Conservation (phyloP, 2,797 vertebrate genomes). For the Melanotaenia maccullochi region DNA sequence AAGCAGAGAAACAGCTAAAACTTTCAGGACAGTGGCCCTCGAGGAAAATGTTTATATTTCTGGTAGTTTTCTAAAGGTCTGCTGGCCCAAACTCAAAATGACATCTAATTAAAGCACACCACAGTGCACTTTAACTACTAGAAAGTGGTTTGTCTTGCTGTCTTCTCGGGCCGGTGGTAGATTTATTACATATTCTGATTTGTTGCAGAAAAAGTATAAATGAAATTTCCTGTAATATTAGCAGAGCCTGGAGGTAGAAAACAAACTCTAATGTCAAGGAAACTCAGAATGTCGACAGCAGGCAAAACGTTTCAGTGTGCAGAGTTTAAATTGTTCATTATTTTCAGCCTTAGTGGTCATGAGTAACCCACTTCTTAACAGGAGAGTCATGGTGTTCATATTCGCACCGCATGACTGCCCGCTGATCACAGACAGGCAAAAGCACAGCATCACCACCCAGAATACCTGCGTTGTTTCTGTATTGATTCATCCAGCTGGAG, state of each 20-base stretch:
- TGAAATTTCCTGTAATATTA: conserved; percentile 17
- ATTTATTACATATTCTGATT: conserved; percentile 29
- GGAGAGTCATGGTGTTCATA: conserved; percentile 38
- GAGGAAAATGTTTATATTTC: not conserved
- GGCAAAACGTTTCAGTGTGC: conserved; percentile 13
- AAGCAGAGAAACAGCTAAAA: too few relatives aligned
- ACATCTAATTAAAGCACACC: conserved; percentile 21
- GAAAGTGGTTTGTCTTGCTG: not conserved
- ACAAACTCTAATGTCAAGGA: conserved; percentile 33
- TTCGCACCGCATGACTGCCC: conserved; percentile 30
- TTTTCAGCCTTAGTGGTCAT: conserved; percentile 36
- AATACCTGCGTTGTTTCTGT: conserved; percentile 22
- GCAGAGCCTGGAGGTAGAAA: conserved; percentile 26
- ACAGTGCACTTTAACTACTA: too few relatives aligned
- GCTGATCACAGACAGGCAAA: conserved; percentile 24
- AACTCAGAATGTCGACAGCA: conserved; percentile 6
- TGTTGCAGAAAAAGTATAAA: not conserved
- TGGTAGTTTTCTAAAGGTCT: not conserved
- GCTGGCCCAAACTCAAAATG: not conserved
- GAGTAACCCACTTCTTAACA: conserved; percentile 36
- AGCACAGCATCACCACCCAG: conserved; percentile 34
- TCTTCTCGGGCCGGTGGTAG: not conserved
- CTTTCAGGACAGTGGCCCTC: too few relatives aligned
- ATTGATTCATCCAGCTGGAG: conserved; percentile 47
- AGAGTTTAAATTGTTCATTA: conserved; percentile 22